phyloP scores from a whole-genome alignment of 2,888 invertebrate genomes.

The Hypena proboscidalis region DNA sequence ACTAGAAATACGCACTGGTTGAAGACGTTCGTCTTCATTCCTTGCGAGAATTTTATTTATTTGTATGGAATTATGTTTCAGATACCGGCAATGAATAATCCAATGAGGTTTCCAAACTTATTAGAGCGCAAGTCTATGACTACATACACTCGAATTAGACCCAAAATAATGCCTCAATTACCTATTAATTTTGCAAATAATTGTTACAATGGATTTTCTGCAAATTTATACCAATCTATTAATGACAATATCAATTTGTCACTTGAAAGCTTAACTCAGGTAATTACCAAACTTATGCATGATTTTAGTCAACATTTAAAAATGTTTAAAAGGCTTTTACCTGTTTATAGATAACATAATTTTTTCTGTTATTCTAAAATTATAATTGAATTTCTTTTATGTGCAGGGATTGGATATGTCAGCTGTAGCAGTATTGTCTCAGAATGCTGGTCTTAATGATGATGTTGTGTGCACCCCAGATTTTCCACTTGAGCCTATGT shows the following conservation, averaged over 20 bases:
- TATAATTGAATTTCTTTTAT: too few relatives aligned
- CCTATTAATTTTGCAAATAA: conserved; percentile 41
- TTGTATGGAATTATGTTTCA: conserved; percentile 32
- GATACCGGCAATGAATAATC: conserved; percentile 47
- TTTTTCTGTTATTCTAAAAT: too few relatives aligned
- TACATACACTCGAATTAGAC: conserved; percentile 52
- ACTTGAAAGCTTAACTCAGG: conserved; percentile 79
- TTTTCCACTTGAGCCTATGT: conserved; percentile 76
- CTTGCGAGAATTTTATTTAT: too few relatives aligned
- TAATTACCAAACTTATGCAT: too few relatives aligned
- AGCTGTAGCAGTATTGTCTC: conserved; percentile 43
- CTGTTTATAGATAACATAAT: too few relatives aligned
- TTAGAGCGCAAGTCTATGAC: conserved; percentile 46
- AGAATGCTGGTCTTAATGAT: conserved; percentile 59
- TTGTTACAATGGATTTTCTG: conserved; percentile 61
- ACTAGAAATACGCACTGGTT: too few relatives aligned
- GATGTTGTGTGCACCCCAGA: conserved; percentile 88
- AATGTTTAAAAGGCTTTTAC: too few relatives aligned
- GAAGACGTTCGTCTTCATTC: too few relatives aligned
- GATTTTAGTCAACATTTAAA: too few relatives aligned
- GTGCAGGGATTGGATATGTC: conserved; percentile 78
- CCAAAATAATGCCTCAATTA: conserved; percentile 36
- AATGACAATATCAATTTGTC: conserved; percentile 78
- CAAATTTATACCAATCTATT: conserved; percentile 35
- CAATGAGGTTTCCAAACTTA: conserved; percentile 48